phyloP scores from a whole-genome alignment of 1,140 invertebrate genomes.

The Neuroterus valhalla region DNA sequence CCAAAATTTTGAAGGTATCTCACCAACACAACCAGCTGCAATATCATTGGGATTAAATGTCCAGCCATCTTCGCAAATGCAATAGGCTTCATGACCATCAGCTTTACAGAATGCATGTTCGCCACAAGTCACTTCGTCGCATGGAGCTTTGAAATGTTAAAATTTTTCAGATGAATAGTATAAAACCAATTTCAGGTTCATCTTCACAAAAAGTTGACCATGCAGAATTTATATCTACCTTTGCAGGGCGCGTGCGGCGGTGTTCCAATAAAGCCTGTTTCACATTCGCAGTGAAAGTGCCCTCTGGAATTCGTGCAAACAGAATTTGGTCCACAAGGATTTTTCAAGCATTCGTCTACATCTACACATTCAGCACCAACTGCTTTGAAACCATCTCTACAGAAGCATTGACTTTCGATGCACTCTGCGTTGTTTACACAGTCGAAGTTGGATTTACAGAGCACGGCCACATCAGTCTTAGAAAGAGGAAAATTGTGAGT shows the following conservation, averaged over 20 bases:
- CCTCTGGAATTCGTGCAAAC: slow-evolving; percentile 90
- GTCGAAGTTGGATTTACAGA: slow-evolving; percentile 92
- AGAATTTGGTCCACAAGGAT: slow-evolving; percentile 87
- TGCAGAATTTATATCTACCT: slow-evolving; percentile 69
- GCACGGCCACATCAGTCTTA: slow-evolving; percentile 87
- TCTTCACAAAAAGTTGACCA: neutral
- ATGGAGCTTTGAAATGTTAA: slow-evolving; percentile 80
- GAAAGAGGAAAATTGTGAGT: neutral
- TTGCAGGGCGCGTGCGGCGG: slow-evolving; percentile 88
- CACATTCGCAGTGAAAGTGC: slow-evolving; percentile 91
- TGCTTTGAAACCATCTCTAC: slow-evolving; percentile 90
- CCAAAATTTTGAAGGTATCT: slow-evolving; percentile 46
- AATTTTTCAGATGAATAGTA: neutral
- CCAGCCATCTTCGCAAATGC: slow-evolving; percentile 95
- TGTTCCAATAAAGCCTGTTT: slow-evolving; percentile 87
- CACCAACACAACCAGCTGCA: slow-evolving; percentile 89
- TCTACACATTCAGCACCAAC: slow-evolving; percentile 86
- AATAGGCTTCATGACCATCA: slow-evolving; percentile 91
- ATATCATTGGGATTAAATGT: slow-evolving; percentile 93
- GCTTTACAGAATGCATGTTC: slow-evolving; percentile 91
- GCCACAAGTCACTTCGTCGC: slow-evolving; percentile 92
- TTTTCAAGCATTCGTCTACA: slow-evolving; percentile 86
- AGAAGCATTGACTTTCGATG: slow-evolving; percentile 91
- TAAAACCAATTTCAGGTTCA: neutral
- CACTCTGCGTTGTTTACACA: slow-evolving; percentile 95